phyloP scores from a whole-genome alignment of 2,113 vertebrate genomes.

The Aegithalos caudatus region DNA sequence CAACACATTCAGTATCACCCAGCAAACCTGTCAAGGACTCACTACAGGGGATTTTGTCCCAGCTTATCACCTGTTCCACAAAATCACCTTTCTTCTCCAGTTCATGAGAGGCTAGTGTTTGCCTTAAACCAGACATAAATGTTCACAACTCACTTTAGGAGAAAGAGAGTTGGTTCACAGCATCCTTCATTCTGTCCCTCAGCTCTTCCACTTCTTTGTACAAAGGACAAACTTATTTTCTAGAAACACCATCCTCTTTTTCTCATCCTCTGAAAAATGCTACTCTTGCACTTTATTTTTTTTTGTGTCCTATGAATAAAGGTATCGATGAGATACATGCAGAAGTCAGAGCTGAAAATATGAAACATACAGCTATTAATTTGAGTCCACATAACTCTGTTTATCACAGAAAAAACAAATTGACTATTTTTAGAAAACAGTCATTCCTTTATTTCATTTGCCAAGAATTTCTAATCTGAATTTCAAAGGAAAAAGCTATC shows the following conservation, averaged over 20 bases:
- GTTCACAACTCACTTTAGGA: background rate
- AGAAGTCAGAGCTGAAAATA: background rate
- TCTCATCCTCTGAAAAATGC: background rate
- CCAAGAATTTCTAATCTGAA: conserved; percentile 4
- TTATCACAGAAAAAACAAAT: background rate
- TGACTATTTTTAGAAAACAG: conserved; percentile 9
- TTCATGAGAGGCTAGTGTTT: background rate
- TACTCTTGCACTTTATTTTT: background rate
- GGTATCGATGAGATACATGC: background rate
- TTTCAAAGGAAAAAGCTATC: conserved; percentile 1
- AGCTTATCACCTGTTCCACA: background rate
- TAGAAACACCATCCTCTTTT: background rate
- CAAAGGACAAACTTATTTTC: background rate
- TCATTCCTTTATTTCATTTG: background rate
- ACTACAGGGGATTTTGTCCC: rapidly evolving
- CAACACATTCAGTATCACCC: too few species aligned
- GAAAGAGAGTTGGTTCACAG: background rate
- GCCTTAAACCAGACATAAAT: background rate
- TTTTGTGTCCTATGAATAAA: background rate
- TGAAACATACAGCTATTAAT: background rate
- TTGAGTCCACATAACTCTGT: background rate
- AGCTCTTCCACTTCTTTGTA: background rate
- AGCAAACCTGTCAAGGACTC: background rate
- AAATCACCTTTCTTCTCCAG: background rate
- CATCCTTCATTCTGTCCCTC: background rate